A percentile compares a stretch with the other conserved stretches of the same genome.
phyloP scores from a whole-genome alignment of 1,140 invertebrate species.

The Danaus plexippus region DNA sequence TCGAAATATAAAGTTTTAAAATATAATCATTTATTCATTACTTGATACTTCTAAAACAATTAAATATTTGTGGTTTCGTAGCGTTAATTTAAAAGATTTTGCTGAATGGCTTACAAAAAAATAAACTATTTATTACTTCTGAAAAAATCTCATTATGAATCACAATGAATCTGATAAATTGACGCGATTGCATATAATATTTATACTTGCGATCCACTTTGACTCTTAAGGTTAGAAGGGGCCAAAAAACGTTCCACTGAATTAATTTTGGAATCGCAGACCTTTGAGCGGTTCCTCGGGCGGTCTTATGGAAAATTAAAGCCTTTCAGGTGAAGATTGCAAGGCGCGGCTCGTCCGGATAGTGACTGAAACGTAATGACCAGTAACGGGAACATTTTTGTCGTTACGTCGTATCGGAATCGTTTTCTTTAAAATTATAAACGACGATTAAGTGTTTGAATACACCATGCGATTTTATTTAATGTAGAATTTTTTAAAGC shows the following conservation, averaged over 20 bases:
- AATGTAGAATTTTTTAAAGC: too few relatives aligned
- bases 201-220: constrained; percentile 11
- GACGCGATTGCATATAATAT: neutral
- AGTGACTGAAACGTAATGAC: constrained; percentile 47
- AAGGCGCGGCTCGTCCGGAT: constrained; percentile 30
- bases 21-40: too few relatives aligned
- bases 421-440: constrained; percentile 6
- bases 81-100: too few relatives aligned
- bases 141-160: too few relatives aligned
- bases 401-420: constrained; percentile 7
- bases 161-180: too few relatives aligned
- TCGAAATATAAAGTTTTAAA: too few relatives aligned
- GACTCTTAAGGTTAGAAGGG: constrained; percentile 8
- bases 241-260: constrained; percentile 29
- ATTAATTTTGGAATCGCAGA: constrained; percentile 36
- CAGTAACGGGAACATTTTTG: constrained; percentile 30
- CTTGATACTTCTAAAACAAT: too few relatives aligned
- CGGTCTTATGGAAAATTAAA: constrained; percentile 52
- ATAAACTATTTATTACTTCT: too few relatives aligned
- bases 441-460: too few relatives aligned
- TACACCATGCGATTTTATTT: too few relatives aligned
- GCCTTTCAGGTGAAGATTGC: constrained; percentile 53
- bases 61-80: too few relatives aligned
- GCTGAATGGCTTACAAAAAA: too few relatives aligned
- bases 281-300: constrained; percentile 26